These are phyloP conservation scores for Latrodectus elegans DNA, from an alignment of 2,888 invertebrate species.

Conservation along the genomic window DNA sequence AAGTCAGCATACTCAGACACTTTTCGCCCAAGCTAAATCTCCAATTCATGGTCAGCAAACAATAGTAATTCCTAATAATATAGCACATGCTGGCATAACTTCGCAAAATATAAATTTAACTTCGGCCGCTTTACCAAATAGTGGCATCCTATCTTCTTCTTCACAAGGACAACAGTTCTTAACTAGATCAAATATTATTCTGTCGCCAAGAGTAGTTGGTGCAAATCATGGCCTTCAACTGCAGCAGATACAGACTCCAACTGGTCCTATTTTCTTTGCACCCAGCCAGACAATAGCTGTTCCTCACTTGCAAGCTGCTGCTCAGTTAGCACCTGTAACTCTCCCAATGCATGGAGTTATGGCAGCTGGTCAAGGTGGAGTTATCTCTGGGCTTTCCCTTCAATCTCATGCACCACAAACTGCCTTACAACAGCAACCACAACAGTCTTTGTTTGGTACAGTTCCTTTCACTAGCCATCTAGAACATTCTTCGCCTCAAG, in stretches of 20 bases:
- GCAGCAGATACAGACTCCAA: conserved; percentile 77
- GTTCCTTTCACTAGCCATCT: conserved; percentile 66
- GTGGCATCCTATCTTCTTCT: conserved; percentile 57
- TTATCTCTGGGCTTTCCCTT: conserved; percentile 64
- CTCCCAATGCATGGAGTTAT: conserved; percentile 63
- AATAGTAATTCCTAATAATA: conserved; percentile 67
- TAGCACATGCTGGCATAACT: conserved; percentile 42
- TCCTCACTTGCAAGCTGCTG: conserved; percentile 58
- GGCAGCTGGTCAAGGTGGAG: conserved; percentile 57
- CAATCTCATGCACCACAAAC: conserved; percentile 61
- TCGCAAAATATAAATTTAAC: conserved; percentile 59
- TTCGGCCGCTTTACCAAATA: conserved; percentile 57
- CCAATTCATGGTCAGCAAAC: conserved; percentile 74
- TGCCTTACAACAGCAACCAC: conserved; percentile 64
- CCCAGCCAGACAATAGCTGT: conserved; percentile 69
- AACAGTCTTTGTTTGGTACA: conserved; percentile 58
- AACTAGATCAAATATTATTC: conserved; percentile 66
- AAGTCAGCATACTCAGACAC: conserved; percentile 55
- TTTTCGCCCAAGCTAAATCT: conserved; percentile 68
- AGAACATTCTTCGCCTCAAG: conserved; percentile 67
- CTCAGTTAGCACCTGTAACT: conserved; percentile 62
- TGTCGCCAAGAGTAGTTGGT: conserved; percentile 63
- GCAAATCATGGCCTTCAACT: conserved; percentile 73
- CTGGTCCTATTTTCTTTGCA: conserved; percentile 76
- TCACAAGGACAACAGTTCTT: conserved; percentile 68